Evolutionary conservation across 2,797 vertebrate species (phyloP), one percentile per base, ranked within the genome.

Genomic region (Alosa sapidissima): DNA sequence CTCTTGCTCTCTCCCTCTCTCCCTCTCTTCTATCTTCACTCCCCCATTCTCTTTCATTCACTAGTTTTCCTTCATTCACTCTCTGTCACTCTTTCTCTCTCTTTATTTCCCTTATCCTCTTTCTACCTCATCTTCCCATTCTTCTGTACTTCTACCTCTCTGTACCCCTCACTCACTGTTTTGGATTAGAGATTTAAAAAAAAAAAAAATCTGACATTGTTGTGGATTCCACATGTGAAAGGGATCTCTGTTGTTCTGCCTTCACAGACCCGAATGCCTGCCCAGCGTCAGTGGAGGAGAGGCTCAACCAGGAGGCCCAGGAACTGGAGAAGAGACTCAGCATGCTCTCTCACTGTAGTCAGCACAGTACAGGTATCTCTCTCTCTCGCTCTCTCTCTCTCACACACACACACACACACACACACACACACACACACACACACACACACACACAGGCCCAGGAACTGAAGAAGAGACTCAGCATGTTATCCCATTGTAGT

Each of bases 301-400:
- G 95, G 33, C 89, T 96, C 89, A 94, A 96, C 88, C 96, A 97
- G 3, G 98, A 98, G 90, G 93, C 97, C 33, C 93, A 97, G 89
- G 96, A 98, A 68, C 92, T 99, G 92, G 97, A 98, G 93, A 97
- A 97, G 84, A 94, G 97, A 2, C 95, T 99, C 83, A 98, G 97
- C 90, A 92, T 97, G 87, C 95, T 98, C 0, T 97, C 97, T 9
- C 96, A 97, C 85, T 81, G 89, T 0, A 94, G 93, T 87, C 90
- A 93, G 49, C 95, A 94, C 51, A 96, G 96, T 89, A 95, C 96
- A 96, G 97, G 98, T 99, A 94, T 5, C n/a, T 19, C 28, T 52
- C 21, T 51, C 62, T 24, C 3, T 0, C 52, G 13, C 10, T 1
- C 58, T n/a, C 58, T n/a, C 58, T n/a, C 5, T 5, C n/a, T 1